Evolutionary conservation across 2,797 vertebrate genomes (phyloP), one percentile per base, ranked within the genome.

Genomic region (Gymnoscopelus microlampas): DNA sequence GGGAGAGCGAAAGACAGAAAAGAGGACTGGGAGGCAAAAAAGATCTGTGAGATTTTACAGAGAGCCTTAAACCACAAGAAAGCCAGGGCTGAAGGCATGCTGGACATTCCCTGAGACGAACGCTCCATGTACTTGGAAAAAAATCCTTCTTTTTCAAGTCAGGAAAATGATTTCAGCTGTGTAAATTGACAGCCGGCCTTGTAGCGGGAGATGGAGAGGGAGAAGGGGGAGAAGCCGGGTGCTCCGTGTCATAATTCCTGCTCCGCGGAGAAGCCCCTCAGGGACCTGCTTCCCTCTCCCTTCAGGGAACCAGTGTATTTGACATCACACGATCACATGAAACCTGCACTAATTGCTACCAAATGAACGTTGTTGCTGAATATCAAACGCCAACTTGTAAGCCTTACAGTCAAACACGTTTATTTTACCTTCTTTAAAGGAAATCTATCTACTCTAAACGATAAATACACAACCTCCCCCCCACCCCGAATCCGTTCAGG

Each of bases 161-260:
- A 79, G 77, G 49, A 89, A 89, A 88, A 86, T 90, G 85, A 85
- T 93, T 92, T 92, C 82, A 84, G 90, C 88, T 84, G 91, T 90
- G 79, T 83, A 90, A 92, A 88, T 86, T 88, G 70, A 82, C 89
- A 89, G 86, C 63, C 39, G 89, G 89, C 91, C 92, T 90, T 91
- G 90, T 89, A 90, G 83, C 71, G 75, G 73, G 82, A 90, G 86
- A 90, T 83, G 71, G 83, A 83, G 76, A 88, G 79, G 68, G 86
- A 75, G 74, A 78, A 70, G 75, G 73, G 73, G 62, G 78, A 84
- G 81, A 78, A 77, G 80, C 71, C 71, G 78, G 77, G 70, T 80
- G 82, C 76, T 79, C 73, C 66, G 76, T 85, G 76, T 86, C 85
- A 89, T 87, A 82, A 89, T 74, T 84, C 70, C 73, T 74, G 79